Base-by-base conservation (phyloP, 2,113 vertebrate genomes). In the Calyptomena viridis region DNA sequence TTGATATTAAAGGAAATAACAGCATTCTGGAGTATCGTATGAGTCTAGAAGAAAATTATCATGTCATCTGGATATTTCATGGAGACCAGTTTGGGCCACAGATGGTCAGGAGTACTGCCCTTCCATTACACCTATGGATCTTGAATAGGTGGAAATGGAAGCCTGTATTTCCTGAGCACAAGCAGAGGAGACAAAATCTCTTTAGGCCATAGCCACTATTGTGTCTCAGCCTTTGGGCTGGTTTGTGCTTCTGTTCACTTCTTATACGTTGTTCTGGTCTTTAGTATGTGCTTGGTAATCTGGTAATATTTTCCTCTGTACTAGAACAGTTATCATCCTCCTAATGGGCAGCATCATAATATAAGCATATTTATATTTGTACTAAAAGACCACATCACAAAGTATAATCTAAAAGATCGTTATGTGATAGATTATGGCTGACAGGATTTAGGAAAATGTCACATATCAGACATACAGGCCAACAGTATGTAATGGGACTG, bases 401-500 rank as follows among this genome's bases (percentile, higher is more conserved):
- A 92, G 62, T 58, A 42, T 79, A 84, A 85, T 87, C 63, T 75
- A 71, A 66, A 93, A 86, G 93, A 91, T 86, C 47, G 46, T 44
- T 94, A 47, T 37, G 31, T 86, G 90, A 93, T 68, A 93, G 64
- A 93, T 92, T 78, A 56, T 35, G 30, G 55, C 50, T 77, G 84
- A 86, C 84, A 93, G 59, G 71, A 77, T 90, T 93, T 93, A 85
- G 67, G 79, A 90, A 94, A 95, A 90, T 71, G 87, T 86, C 89
- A 87, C 0, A 0, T 83, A 76, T 95, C 63, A 91, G 84, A 90
- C 83, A 76, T 17, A 59, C 30, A 90, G 82, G 35, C 78, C 87
- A 91, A 83, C n/a, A 79, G 23, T 76, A 79, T 58, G 62, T 33
- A 94, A 87, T 1, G 1, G 87, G 75, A 80, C 87, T 95, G 84